A percentile compares a stretch with the other conserved stretches of the same genome.
phyloP scores from a whole-genome alignment of 2,797 vertebrate species.

The Amblyraja radiata region DNA sequence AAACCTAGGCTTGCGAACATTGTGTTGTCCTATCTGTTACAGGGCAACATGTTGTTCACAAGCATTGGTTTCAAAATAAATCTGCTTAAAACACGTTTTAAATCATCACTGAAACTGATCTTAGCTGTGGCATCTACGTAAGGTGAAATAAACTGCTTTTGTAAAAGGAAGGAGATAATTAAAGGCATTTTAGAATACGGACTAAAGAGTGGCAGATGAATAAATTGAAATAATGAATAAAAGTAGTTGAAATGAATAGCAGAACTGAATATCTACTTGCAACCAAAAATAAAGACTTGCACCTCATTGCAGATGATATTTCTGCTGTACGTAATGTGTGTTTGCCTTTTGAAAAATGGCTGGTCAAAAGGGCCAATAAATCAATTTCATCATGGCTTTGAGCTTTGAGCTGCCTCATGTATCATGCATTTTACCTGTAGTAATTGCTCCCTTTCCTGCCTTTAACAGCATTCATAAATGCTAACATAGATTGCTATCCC shows the following conservation, averaged over 20 bases:
- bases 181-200: not conserved
- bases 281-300: not conserved
- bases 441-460: not conserved
- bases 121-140: not conserved
- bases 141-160: not conserved
- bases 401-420: not conserved
- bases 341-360: not conserved
- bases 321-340: not conserved
- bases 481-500: not conserved
- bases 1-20: not conserved
- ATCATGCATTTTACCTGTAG: not conserved
- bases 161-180: not conserved
- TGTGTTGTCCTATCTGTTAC: not conserved
- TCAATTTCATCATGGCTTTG: not conserved
- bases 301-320: not conserved
- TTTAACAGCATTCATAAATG: conserved; percentile 29
- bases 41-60: too few species aligned
- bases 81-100: too few species aligned
- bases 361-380: not conserved
- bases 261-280: not conserved
- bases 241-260: not conserved
- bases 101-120: not conserved
- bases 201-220: not conserved
- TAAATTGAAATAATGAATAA: not conserved
- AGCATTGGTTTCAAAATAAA: too few species aligned